Evolutionary conservation across 2,888 invertebrate genomes (phyloP).

Genomic region (Nephrocerus scutellatus): DNA sequence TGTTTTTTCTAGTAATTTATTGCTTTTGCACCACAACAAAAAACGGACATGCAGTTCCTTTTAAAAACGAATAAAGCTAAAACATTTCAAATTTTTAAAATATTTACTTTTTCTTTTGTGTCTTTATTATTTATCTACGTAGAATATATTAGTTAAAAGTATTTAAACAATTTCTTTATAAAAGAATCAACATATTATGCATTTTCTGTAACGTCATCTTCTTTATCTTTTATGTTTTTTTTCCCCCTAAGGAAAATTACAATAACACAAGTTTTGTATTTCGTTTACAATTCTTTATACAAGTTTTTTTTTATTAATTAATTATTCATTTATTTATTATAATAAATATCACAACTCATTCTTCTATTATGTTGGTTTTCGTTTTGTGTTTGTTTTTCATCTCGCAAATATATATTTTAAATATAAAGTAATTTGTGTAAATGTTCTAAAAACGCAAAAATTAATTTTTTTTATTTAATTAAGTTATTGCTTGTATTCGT

Average conservation of each 20-base stretch:
- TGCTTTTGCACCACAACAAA: slow-evolving; percentile 25
- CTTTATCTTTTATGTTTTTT: slow-evolving; percentile 4
- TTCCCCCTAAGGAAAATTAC: neutral
- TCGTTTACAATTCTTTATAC: slow-evolving; percentile 17
- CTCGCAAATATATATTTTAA: slow-evolving; percentile 21
- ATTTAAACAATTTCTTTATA: too few species aligned
- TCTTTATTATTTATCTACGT: too few species aligned
- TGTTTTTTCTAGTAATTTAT: too few species aligned
- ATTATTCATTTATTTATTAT: slow-evolving; percentile 34
- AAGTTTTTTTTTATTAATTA: slow-evolving; percentile 22
- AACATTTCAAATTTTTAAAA: too few species aligned
- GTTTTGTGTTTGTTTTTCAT: slow-evolving; percentile 24
- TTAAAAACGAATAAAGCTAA: too few species aligned
- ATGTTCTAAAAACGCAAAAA: slow-evolving; percentile 17
- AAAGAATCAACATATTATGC: too few species aligned
- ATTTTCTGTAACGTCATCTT: slow-evolving; percentile 8
- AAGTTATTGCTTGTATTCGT: slow-evolving; percentile 4
- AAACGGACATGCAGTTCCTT: too few species aligned
- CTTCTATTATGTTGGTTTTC: slow-evolving; percentile 30
- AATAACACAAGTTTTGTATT: slow-evolving; percentile 15
- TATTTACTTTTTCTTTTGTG: too few species aligned
- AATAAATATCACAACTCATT: slow-evolving; percentile 49
- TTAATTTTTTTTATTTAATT: slow-evolving; percentile 10
- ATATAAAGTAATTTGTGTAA: too few species aligned
- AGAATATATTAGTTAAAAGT: too few species aligned